Evolutionary conservation across 2,113 vertebrate genomes (phyloP), one percentile per base, ranked within the genome.

Genomic region (Cochlearius cochlearius): DNA sequence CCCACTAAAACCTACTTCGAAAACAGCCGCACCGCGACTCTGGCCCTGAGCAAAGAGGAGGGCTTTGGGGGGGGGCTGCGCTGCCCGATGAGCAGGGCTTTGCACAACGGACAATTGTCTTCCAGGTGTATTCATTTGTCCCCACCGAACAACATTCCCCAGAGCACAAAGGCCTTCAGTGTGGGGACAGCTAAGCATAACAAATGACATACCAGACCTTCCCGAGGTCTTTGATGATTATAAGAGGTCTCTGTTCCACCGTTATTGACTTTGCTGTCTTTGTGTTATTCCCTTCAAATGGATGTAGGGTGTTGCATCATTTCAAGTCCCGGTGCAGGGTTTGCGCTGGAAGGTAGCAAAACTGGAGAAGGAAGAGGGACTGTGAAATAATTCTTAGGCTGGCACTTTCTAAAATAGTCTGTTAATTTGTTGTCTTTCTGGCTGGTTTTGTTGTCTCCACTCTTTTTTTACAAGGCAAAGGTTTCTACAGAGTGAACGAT

Each of bases 71-170:
- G 68, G 50, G 69, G 90, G 58, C 66, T 91, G 36, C 0, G 1
- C 86, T 90, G 63, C 2, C 49, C 23, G 49, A 50, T 50, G 93
- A 69, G 29, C 71, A 62, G 80, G 38, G 3, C 71, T 90, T 60
- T 23, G 20, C 75, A 97, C 96, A 98, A 95, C 67, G 81, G 34
- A 90, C 86, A 94, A 89, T 97, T 97, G 92, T 97, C 81, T 90
- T 96, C 96, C 96, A 96, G 96, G 95, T 98, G 89, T 97, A 96
- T 96, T 97, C 95, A 94, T 97, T 98, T 95, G 95, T 97, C 93
- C 96, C 87, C 86, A 53, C 80, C 1, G 7, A 92, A 89, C 82
- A 90, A 87, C 86, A 87, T 95, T 97, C 84, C 58, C 32, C 71
- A 88, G 87, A 66, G 85, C 80, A 98, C 92, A 97, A 97, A 97